phyloP scores from a whole-genome alignment of 2,888 invertebrate genomes.

The Eutolmus rufibarbis region DNA sequence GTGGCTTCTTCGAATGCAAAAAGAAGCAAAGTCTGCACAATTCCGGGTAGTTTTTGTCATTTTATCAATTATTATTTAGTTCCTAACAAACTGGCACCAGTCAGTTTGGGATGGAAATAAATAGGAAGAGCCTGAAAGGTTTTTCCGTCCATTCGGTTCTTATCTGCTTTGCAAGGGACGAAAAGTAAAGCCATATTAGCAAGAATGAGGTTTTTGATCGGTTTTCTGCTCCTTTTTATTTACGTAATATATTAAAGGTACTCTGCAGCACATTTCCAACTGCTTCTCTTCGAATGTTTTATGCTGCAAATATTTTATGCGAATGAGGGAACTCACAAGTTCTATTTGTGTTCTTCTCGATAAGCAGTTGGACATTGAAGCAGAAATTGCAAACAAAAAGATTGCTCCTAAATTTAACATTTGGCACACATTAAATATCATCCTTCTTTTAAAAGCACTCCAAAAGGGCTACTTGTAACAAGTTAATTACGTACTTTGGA shows the following conservation, averaged over 20 bases:
- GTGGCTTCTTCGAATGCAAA: neutral
- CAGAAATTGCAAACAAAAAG: neutral
- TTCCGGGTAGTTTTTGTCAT: constrained; percentile 31
- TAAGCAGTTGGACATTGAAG: neutral
- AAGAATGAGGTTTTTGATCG: constrained; percentile 19
- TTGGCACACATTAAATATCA: neutral
- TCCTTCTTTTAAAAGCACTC: neutral
- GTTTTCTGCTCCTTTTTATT: constrained; percentile 2
- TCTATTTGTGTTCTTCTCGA: neutral
- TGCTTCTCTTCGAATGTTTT: neutral
- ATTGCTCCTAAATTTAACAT: neutral
- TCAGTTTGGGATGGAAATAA: constrained; percentile 21
- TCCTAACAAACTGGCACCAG: constrained; percentile 28
- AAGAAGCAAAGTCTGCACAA: constrained; percentile 36
- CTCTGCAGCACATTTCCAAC: constrained; percentile 3
- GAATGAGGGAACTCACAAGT: neutral
- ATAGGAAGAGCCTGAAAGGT: neutral
- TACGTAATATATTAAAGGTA: neutral
- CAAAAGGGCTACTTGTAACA: neutral
- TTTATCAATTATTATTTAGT: constrained; percentile 40
- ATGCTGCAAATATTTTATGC: constrained; percentile 1
- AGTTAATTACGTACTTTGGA: neutral
- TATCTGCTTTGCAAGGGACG: neutral
- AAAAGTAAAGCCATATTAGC: neutral
- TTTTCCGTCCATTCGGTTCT: constrained; percentile 10